Percentiles rank a stretch among this genome's conserved stretches.
Evolutionary conservation across 2,113 vertebrate species (phyloP).

Genomic region (Eulemur macaco): DNA sequence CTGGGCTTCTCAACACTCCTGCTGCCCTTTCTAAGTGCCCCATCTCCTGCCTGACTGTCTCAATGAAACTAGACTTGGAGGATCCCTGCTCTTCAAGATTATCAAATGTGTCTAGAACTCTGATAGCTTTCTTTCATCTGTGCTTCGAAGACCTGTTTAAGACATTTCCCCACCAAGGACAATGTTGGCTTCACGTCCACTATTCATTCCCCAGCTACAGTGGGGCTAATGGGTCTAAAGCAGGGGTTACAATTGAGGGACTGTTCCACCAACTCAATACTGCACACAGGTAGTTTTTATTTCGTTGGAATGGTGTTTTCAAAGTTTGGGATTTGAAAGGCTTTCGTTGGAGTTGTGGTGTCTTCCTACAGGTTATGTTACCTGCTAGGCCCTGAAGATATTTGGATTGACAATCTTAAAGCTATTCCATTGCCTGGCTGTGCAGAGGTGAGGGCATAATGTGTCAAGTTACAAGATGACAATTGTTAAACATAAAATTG

Average conservation of each 20-base stretch:
- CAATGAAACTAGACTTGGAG: background rate
- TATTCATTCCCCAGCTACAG: background rate
- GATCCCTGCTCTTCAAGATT: background rate
- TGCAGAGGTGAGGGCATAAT: conserved; percentile 12
- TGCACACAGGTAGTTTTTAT: background rate
- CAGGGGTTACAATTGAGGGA: background rate
- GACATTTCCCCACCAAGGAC: background rate
- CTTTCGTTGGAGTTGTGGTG: background rate
- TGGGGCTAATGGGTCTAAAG: background rate
- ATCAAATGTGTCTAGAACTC: background rate
- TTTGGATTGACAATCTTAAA: background rate
- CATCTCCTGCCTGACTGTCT: background rate
- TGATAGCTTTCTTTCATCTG: background rate
- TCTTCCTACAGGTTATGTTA: background rate
- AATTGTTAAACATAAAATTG: background rate
- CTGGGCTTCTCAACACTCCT: background rate
- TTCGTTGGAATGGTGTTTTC: background rate
- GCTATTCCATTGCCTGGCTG: background rate
- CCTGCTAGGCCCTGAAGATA: background rate
- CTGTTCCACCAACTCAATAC: background rate
- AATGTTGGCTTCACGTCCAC: background rate
- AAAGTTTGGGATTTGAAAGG: background rate
- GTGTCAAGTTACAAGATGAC: background rate
- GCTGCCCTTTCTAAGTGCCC: background rate
- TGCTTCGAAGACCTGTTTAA: background rate